Evolutionary conservation across 2,797 vertebrate genomes (phyloP).

Genomic region (Staurois parvus): DNA sequence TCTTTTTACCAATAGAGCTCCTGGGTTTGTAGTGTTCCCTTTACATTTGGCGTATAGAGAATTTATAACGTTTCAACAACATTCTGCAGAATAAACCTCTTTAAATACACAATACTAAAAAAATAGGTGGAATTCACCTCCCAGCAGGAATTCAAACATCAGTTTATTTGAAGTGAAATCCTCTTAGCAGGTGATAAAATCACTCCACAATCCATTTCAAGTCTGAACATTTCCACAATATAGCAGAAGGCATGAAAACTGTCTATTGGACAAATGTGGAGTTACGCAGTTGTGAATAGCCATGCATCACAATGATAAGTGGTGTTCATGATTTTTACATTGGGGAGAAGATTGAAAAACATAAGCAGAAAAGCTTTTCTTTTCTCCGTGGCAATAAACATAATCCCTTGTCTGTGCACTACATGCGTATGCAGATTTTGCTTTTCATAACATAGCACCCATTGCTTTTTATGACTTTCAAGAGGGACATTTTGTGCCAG

Average conservation of each 20-base stretch:
- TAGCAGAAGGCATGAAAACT: constrained; percentile 40
- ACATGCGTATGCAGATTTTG: neutral
- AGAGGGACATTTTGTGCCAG: neutral
- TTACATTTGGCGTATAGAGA: neutral
- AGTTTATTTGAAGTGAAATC: constrained; percentile 53
- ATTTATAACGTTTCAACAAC: neutral
- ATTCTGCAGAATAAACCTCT: constrained; percentile 29
- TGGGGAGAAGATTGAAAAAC: constrained; percentile 25
- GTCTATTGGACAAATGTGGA: constrained; percentile 50
- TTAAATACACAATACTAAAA: constrained; percentile 12
- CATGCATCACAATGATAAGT: constrained; percentile 54
- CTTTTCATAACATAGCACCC: neutral
- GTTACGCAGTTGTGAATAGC: constrained; percentile 33
- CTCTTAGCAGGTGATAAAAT: constrained; percentile 59
- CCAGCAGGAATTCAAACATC: constrained; percentile 25
- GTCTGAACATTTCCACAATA: constrained; percentile 54
- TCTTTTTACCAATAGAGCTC: neutral
- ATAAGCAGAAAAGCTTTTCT: constrained; percentile 4
- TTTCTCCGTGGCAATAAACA: constrained; percentile 31
- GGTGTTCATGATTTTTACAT: constrained; percentile 43
- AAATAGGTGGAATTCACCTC: constrained; percentile 12
- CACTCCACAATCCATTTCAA: constrained; percentile 44
- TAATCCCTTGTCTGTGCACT: constrained; percentile 18
- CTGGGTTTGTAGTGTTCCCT: neutral
- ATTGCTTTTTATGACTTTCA: neutral